Evolutionary conservation across 2,113 vertebrate species (phyloP), one percentile per base, ranked within the genome.

Genomic region (Balaenoptera acutorostrata): DNA sequence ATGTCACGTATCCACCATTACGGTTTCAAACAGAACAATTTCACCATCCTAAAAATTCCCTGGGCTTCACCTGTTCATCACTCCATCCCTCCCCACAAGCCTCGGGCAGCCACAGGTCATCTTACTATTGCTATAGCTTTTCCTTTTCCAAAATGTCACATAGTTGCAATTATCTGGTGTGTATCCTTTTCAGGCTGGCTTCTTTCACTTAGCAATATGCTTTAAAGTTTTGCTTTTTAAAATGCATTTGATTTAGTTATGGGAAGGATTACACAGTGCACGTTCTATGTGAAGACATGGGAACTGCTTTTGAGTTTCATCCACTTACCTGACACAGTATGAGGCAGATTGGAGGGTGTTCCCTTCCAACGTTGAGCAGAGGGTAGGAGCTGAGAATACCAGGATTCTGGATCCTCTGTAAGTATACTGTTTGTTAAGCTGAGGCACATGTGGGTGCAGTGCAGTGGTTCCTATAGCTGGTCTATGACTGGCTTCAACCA

Each of bases 101-200:
- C 18, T 2, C 41, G 61, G 41, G 36, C 25, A 95, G 41, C 52
- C 20, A 66, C 4, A 41, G 23, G 18, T 55, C 46, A 39, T 90
- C 86, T 77, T 66, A 31, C 5, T 87, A 8, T 63, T 25, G 77
- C 6, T 41, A 11, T 55, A 75, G 59, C 87, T 75, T 80, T 63
- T 20, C 10, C 63, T 86, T 90, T 90, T 90, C 41, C 39, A 83
- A 93, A 96, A 75, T 93, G n/a, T 77, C 74, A 29, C 44, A 17
- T 77, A 7, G n/a, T 78, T 74, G 21, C 29, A 94, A 86, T 81
- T 25, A 25, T 25, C 3, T 27, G 17, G 1, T 59, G 39, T 64
- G 3, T 57, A 59, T 25, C 27, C 29, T 95, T 90, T 82, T 33
- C 18, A 88, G 61, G 68, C 13, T n/a, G 36, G 20, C 11, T 44